Conservation (phyloP, 2,113 vertebrate genomes). For the Astatotilapia flaviijosephi region DNA sequence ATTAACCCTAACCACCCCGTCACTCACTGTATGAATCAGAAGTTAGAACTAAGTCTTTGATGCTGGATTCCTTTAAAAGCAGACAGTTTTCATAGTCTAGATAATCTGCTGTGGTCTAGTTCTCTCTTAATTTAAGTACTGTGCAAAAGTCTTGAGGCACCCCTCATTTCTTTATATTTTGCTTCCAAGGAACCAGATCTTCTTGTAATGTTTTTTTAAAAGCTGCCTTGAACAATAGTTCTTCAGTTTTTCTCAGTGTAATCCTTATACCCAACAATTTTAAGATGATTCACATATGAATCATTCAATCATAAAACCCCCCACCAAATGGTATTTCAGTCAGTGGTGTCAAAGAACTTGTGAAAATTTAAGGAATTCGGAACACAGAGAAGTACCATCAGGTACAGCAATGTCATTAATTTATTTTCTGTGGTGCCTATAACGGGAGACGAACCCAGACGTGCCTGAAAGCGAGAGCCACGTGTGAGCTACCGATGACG, state of each 20-base stretch:
- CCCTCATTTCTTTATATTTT: background rate
- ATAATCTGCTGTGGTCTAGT: background rate
- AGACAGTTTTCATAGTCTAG: background rate
- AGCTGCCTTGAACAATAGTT: background rate
- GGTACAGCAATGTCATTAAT: background rate
- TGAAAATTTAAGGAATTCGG: background rate
- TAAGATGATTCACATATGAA: background rate
- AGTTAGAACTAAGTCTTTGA: background rate
- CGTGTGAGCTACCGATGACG: rapidly evolving
- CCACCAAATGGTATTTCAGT: background rate
- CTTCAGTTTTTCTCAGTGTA: background rate
- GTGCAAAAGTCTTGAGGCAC: background rate
- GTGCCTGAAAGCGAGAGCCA: background rate
- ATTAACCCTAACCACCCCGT: background rate
- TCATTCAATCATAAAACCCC: background rate
- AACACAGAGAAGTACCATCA: background rate
- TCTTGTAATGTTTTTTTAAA: background rate
- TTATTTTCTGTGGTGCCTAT: background rate
- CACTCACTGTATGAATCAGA: background rate
- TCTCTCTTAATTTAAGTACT: background rate
- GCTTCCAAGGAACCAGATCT: background rate
- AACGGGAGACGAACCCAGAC: background rate
- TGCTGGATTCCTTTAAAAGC: background rate
- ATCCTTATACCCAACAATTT: background rate
- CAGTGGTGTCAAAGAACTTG: background rate